Evolutionary conservation across 1,140 invertebrate genomes (phyloP), one percentile per base, ranked within the genome.

Genomic region (Microplitis demolitor): DNA sequence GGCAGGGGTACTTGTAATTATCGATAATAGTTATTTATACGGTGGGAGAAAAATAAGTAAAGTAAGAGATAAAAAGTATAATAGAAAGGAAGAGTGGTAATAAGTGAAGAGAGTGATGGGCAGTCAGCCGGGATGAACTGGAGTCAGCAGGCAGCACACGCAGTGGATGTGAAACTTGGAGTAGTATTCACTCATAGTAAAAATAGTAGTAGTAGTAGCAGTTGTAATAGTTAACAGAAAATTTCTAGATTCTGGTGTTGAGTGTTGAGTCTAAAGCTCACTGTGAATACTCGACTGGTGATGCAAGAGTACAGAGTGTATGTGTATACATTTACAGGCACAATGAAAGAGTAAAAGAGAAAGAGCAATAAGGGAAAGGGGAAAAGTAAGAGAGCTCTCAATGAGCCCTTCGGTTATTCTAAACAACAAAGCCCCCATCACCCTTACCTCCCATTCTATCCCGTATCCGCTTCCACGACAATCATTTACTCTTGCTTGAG

Each of bases 1-100:
- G 85, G 80, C 84, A 81, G 83, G 82, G 78, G 84, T 80, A 80
- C 82, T 82, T 85, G 84, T 86, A 86, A 86, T 87, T 86, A 87
- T 78, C 81, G 85, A 83, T 87, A 86, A 85, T 83, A 85, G 83
- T 80, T 72, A 76, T 74, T 24, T 24, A 24, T 24, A 24, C 24
- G 24, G 24, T 24, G 24, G 75, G 74, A 78, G 60, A 70, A 71
- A 76, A 60, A 72, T 14, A 62, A 66, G 66, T 61, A 60, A 72
- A 63, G 61, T 66, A 69, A 45, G 39, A 45, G 11, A 45, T 9
- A 39, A 45, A 45, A 45, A 45, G 6, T 6, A 45, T 45, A 45
- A 45, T 45, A 11, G 39, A 9, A 11, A 45, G 24, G 24, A 24
- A 24, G 72, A 71, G 66, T 75, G 51, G 71, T 71, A 11, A 51